Conservation (phyloP, 2,113 vertebrate species). For the Nothobranchius furzeri region DNA sequence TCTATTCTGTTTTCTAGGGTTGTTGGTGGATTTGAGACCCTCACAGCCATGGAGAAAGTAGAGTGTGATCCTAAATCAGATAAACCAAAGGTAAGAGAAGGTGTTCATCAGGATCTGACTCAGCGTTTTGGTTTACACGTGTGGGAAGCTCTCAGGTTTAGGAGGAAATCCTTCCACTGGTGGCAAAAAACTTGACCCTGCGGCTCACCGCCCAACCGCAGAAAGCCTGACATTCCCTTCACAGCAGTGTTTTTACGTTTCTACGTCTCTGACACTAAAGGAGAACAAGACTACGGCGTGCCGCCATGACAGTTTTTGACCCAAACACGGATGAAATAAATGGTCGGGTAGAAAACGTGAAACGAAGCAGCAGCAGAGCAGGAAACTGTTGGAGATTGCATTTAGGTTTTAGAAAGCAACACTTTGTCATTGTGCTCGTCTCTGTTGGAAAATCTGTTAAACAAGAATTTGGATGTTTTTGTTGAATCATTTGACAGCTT, state of each 20-base stretch:
- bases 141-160: too few species aligned
- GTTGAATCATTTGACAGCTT: neutral
- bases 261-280: conserved; percentile 2
- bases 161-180: neutral
- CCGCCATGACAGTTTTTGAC: neutral
- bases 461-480: too few species aligned
- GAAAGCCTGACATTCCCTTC: neutral
- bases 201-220: neutral
- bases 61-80: conserved; percentile 94
- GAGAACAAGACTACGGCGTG: neutral
- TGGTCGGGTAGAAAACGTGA: neutral
- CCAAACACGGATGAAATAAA: conserved; percentile 4
- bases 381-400: neutral
- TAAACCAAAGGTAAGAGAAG: conserved; percentile 86
- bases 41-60: conserved; percentile 96
- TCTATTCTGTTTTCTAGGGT: conserved; percentile 76
- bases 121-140: too few species aligned
- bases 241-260: neutral
- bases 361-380: neutral
- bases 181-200: neutral
- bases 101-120: too few species aligned
- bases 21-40: conserved; percentile 93
- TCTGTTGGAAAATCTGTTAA: too few species aligned
- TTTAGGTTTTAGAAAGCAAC: neutral
- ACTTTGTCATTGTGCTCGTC: neutral